Conservation (phyloP, 2,113 vertebrate species). For the Heptranchias perlo region DNA sequence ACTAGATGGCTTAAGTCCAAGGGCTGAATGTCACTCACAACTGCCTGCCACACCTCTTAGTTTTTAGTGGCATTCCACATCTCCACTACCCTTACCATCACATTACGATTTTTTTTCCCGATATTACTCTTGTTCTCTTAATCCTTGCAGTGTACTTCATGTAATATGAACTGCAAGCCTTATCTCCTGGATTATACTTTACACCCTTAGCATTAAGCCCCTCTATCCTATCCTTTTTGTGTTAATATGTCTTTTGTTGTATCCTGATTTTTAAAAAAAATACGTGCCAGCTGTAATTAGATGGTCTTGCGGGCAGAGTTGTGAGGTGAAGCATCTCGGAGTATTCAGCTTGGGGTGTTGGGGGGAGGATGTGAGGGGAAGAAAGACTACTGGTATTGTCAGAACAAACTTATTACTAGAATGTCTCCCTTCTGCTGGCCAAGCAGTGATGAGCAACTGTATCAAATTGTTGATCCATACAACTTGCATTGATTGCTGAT, state of each 20-base stretch:
- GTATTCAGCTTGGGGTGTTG: background rate
- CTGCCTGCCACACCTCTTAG: background rate
- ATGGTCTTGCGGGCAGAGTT: background rate
- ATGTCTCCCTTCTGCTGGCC: background rate
- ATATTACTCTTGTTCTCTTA: conserved; percentile 2
- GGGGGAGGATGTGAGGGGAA: background rate
- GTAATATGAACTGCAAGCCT: background rate
- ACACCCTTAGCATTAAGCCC: background rate
- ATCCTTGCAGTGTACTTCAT: background rate
- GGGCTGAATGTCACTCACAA: conserved; percentile 6
- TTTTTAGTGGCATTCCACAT: background rate
- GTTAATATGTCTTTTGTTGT: background rate
- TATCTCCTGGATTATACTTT: background rate
- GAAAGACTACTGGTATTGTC: background rate
- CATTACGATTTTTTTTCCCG: background rate
- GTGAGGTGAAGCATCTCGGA: background rate
- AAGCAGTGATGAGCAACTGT: background rate
- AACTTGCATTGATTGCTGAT: background rate
- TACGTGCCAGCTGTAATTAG: background rate
- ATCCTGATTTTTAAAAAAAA: background rate
- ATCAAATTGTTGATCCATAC: background rate
- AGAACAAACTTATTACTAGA: background rate
- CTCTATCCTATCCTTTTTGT: conserved; percentile 14
- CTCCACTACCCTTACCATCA: background rate
- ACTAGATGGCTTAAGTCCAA: conserved; percentile 4